phyloP scores from a whole-genome alignment of 2,888 invertebrate species.

The Agriotes lineatus region DNA sequence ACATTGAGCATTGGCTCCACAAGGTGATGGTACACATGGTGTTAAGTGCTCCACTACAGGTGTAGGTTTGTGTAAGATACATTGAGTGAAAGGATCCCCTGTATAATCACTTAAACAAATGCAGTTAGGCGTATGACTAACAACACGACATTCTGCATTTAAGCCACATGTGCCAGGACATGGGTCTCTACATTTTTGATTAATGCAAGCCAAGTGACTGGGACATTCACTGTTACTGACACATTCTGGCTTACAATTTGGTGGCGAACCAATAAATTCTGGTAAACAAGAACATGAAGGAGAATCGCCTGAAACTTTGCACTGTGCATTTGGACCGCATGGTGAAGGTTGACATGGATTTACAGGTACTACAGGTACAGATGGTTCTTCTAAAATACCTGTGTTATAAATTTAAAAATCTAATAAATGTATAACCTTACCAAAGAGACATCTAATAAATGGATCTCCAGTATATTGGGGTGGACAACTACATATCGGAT shows the following conservation, averaged over 20 bases:
- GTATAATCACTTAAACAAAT: conserved; percentile 73
- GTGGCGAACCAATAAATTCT: conserved; percentile 66
- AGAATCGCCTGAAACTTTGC: conserved; percentile 65
- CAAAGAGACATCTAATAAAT: conserved; percentile 71
- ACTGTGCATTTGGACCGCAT: conserved; percentile 67
- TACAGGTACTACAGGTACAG: conserved; percentile 51
- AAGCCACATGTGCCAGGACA: conserved; percentile 79
- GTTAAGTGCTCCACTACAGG: conserved; percentile 69
- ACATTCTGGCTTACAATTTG: conserved; percentile 76
- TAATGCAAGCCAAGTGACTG: conserved; percentile 78
- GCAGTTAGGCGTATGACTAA: conserved; percentile 78
- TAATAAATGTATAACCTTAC: conserved; percentile 9
- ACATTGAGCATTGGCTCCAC: conserved; percentile 78
- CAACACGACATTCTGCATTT: conserved; percentile 80
- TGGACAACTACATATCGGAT: conserved; percentile 78
- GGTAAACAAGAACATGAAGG: conserved; percentile 70
- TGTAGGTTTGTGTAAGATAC: conserved; percentile 60
- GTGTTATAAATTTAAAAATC: not conserved
- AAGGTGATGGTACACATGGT: conserved; percentile 77
- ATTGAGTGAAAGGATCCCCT: conserved; percentile 81
- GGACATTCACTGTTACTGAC: conserved; percentile 79
- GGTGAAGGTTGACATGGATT: conserved; percentile 68
- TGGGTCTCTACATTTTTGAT: conserved; percentile 81
- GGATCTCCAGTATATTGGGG: conserved; percentile 79
- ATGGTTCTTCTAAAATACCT: conserved; percentile 27